Evolutionary conservation across 2,888 invertebrate genomes (phyloP).

Genomic region (Philhelius pedissequus): DNA sequence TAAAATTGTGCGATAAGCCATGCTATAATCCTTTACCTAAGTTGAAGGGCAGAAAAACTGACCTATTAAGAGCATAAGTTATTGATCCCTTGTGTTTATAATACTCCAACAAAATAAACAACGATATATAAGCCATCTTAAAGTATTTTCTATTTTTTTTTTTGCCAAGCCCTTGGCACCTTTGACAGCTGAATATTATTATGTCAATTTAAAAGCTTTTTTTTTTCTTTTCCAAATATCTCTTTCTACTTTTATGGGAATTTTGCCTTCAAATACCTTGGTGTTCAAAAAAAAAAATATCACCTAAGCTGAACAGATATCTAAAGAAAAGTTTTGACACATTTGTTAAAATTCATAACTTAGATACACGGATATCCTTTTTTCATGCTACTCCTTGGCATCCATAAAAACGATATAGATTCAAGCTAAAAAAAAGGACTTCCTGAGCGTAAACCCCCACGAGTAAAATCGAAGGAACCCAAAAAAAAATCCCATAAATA

Average conservation of each 20-base stretch:
- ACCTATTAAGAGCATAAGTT: too few species aligned
- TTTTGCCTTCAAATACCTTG: background rate
- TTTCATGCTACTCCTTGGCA: too few species aligned
- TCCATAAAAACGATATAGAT: background rate
- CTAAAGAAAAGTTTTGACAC: constrained; percentile 22
- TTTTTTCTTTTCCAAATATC: background rate
- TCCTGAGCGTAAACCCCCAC: background rate
- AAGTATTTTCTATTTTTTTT: too few species aligned
- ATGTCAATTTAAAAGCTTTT: background rate
- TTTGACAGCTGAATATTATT: background rate
- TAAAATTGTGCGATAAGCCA: too few species aligned
- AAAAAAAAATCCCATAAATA: background rate
- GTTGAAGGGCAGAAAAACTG: too few species aligned
- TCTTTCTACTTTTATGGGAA: background rate
- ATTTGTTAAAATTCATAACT: constrained; percentile 14
- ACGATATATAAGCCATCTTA: too few species aligned
- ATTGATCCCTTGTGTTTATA: too few species aligned
- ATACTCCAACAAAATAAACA: too few species aligned
- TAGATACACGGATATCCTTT: background rate
- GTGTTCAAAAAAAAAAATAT: background rate
- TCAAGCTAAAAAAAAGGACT: background rate
- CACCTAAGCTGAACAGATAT: background rate
- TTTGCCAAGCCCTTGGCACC: too few species aligned
- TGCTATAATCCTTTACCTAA: too few species aligned
- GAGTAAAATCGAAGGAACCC: background rate